Evolutionary conservation across 2,797 vertebrate genomes (phyloP).

Genomic region (Bradypodion pumilum): DNA sequence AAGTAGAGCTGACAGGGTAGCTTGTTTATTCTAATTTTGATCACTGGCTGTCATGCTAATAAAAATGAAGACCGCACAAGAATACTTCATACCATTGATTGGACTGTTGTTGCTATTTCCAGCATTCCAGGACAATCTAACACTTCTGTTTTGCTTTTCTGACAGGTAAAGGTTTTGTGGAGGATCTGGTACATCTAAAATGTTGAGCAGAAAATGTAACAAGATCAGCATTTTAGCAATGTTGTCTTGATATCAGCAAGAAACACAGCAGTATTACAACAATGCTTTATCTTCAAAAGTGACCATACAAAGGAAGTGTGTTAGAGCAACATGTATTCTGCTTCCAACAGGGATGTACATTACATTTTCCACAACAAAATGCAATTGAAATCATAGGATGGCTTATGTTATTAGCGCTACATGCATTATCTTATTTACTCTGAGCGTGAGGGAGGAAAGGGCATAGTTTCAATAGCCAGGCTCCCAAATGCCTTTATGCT

Average conservation of each 20-base stretch:
- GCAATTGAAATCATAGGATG: too few relatives aligned
- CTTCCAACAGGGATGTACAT: background rate
- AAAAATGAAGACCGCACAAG: background rate
- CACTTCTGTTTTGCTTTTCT: conserved; percentile 83
- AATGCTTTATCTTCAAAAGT: background rate
- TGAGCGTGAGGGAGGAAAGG: too few relatives aligned
- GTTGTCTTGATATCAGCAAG: background rate
- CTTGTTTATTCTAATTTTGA: conserved; percentile 15
- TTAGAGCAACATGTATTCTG: too few relatives aligned
- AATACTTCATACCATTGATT: conserved; percentile 80
- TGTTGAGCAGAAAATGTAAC: conserved; percentile 19
- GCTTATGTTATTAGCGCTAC: background rate
- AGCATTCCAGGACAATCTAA: conserved; percentile 88
- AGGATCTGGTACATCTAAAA: conserved; percentile 87
- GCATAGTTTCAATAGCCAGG: too few relatives aligned
- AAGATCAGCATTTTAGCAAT: too few relatives aligned
- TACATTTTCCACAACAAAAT: background rate
- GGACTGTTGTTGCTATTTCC: conserved; percentile 89
- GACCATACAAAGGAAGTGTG: too few relatives aligned
- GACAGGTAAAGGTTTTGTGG: conserved; percentile 85
- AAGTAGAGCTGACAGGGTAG: background rate
- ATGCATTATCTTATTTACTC: too few relatives aligned
- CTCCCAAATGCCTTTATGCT: background rate
- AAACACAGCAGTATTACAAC: background rate
- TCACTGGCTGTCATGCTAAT: fast-evolving